Percentiles rank a stretch among this genome's conserved stretches.
These are phyloP conservation scores for Rosalia funebris DNA, from an alignment of 2,888 invertebrate species.

Conservation along the genomic window DNA sequence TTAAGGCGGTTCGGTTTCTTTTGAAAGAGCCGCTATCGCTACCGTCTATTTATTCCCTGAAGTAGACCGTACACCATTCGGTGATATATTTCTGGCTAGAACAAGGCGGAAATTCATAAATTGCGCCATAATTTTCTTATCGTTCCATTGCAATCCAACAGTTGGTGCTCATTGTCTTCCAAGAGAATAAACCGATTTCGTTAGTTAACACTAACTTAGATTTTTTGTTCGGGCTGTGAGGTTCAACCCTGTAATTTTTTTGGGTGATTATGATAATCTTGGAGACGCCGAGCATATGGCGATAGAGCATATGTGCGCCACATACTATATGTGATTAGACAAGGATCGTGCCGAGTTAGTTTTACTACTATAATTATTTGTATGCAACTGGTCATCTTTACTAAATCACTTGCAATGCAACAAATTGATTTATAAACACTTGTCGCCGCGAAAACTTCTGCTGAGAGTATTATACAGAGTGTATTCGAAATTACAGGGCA, in stretches of 20 bases:
- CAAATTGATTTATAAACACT: no score
- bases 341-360: not conserved
- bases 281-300: not conserved
- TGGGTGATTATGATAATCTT: not conserved
- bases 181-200: not conserved
- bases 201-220: not conserved
- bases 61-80: not conserved
- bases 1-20: conserved; percentile 20
- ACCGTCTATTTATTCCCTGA: conserved; percentile 2
- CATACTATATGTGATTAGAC: not conserved
- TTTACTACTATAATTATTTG: not conserved
- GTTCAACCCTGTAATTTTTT: not conserved
- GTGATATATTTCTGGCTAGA: conserved; percentile 2
- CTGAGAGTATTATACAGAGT: no score
- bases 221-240: not conserved
- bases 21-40: conserved; percentile 20
- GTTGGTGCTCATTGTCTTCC: conserved; percentile 6
- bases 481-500: no score
- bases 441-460: no score
- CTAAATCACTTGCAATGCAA: no score
- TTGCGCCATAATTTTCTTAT: conserved; percentile 1
- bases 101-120: conserved; percentile 12
- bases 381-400: no score
- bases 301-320: not conserved
- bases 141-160: conserved; percentile 9